These are phyloP conservation scores for Diploptera punctata DNA, from an alignment of 2,888 invertebrate genomes.

Conservation along the genomic window DNA sequence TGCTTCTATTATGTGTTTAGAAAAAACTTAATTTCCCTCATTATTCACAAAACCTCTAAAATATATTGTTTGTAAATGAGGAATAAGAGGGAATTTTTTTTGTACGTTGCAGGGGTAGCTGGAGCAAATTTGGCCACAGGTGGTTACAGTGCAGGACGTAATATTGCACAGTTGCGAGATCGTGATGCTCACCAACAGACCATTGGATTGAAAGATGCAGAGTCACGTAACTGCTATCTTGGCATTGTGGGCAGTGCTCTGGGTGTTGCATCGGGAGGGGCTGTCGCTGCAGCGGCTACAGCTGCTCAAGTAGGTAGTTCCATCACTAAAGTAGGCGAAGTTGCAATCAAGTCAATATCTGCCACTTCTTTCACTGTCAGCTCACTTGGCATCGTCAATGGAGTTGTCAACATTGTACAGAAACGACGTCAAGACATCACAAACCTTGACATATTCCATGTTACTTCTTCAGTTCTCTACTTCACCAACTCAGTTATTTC, in stretches of 20 bases:
- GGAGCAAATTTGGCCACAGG: neutral
- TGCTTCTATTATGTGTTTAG: no score
- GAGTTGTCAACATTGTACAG: neutral
- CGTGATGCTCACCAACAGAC: neutral
- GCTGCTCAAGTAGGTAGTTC: neutral
- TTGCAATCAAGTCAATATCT: neutral
- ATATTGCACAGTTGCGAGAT: neutral
- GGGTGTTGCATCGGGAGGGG: neutral
- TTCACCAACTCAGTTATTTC: slow-evolving; percentile 1
- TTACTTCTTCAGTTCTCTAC: neutral
- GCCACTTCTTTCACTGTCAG: neutral
- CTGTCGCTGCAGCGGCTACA: neutral
- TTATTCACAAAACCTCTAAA: no score
- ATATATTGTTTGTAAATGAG: no score
- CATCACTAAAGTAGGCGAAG: neutral
- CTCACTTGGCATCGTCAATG: neutral
- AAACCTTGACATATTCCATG: neutral
- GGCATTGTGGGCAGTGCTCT: neutral
- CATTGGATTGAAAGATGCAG: neutral
- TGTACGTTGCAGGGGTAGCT: neutral
- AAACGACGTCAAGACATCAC: neutral
- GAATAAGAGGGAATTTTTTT: no score
- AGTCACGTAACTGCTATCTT: neutral
- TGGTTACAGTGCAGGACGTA: neutral
- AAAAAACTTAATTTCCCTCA: no score